These are phyloP conservation scores for Bombylius major DNA, from an alignment of 2,888 invertebrate species.

Conservation along the genomic window DNA sequence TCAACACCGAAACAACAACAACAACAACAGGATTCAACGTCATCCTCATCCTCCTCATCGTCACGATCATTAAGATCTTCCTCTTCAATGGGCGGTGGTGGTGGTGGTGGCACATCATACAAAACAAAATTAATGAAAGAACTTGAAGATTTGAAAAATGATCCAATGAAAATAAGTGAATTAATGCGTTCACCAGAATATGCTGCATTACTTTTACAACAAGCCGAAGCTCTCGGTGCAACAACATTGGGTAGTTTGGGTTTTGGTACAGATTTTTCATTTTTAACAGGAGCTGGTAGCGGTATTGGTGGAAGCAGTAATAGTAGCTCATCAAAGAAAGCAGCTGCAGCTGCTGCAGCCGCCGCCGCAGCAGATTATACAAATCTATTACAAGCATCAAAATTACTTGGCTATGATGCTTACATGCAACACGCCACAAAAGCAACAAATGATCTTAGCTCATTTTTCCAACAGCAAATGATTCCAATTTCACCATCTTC, in stretches of 20 bases:
- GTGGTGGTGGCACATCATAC: constrained; percentile 23
- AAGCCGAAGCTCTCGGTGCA: constrained; percentile 34
- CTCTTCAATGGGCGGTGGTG: background rate
- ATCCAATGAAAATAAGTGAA: constrained; percentile 36
- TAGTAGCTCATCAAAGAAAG: background rate
- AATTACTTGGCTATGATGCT: constrained; percentile 33
- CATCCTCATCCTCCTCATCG: background rate
- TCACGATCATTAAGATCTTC: constrained; percentile 1
- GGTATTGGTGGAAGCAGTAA: constrained; percentile 1
- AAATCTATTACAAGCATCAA: constrained; percentile 33
- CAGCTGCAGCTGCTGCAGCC: constrained; percentile 16
- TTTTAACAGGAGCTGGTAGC: constrained; percentile 25
- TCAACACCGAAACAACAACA: constrained; percentile 1
- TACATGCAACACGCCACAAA: constrained; percentile 35
- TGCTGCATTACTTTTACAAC: constrained; percentile 33
- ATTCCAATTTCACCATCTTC: constrained; percentile 9
- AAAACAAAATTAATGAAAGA: constrained; percentile 36
- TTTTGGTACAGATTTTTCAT: constrained; percentile 31
- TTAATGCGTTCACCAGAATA: constrained; percentile 36
- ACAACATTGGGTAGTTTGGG: constrained; percentile 33
- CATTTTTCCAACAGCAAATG: constrained; percentile 18
- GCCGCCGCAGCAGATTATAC: constrained; percentile 31
- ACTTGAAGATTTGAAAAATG: constrained; percentile 34
- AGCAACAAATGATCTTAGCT: constrained; percentile 21
- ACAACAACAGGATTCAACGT: constrained; percentile 1